Percentiles rank a stretch among this genome's conserved stretches.
These are phyloP conservation scores for Sebastes iracundus DNA, from an alignment of 2,797 vertebrate species.

Conservation along the genomic window DNA sequence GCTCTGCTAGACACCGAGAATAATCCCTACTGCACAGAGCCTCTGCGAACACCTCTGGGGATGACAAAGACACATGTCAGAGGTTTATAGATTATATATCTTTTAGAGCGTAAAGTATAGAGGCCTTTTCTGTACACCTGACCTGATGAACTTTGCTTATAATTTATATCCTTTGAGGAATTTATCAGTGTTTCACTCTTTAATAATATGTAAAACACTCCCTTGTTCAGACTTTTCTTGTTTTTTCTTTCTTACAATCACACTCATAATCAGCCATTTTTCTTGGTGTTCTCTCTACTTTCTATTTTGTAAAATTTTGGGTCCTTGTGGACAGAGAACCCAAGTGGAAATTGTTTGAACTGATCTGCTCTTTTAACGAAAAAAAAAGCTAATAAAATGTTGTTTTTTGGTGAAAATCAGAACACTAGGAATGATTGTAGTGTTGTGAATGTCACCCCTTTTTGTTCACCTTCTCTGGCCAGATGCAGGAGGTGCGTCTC, in stretches of 20 bases:
- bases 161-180: neutral
- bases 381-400: neutral
- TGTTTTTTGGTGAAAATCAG: neutral
- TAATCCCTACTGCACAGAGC: slow-evolving; percentile 83
- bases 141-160: neutral
- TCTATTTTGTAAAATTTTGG: neutral
- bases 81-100: neutral
- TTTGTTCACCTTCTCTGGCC: slow-evolving; percentile 88
- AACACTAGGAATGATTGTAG: neutral
- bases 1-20: slow-evolving; percentile 78
- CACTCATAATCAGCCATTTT: neutral
- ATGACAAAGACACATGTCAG: neutral
- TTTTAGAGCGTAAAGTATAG: neutral
- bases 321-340: neutral
- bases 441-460: neutral
- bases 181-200: neutral
- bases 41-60: slow-evolving; percentile 85
- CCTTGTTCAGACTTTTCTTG: neutral
- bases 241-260: neutral
- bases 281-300: neutral
- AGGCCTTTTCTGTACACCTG: neutral
- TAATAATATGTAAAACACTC: neutral
- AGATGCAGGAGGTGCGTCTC: slow-evolving; percentile 89
- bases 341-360: neutral
- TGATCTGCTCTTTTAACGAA: neutral